Evolutionary conservation across 2,113 vertebrate genomes (phyloP).

Genomic region (Elephantulus edwardii): DNA sequence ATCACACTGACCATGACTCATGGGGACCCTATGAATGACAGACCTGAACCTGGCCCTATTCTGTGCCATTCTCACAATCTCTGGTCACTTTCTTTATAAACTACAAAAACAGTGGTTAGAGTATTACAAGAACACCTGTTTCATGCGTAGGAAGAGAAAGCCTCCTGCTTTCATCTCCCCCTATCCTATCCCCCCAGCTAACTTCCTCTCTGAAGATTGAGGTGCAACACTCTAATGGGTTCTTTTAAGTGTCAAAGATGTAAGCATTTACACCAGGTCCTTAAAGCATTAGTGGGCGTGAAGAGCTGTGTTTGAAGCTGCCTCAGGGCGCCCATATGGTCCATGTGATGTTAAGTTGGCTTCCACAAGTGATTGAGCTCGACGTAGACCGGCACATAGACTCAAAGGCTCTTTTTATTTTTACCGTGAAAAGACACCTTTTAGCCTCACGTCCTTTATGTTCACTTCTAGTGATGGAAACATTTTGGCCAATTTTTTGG

Average conservation of each 20-base stretch:
- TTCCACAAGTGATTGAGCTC: not conserved
- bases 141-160: not conserved
- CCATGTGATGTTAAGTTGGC: not conserved
- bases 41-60: too few relatives aligned
- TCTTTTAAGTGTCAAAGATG: not conserved
- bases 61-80: too few relatives aligned
- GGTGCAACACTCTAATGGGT: not conserved
- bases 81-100: not conserved
- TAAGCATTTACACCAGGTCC: not conserved
- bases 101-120: not conserved
- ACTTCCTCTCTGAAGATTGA: not conserved
- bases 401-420: not conserved
- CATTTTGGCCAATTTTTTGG: conserved; percentile 43
- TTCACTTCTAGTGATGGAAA: conserved; percentile 17
- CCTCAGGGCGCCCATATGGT: not conserved
- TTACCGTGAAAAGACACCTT: not conserved
- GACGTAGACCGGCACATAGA: not conserved
- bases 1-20: too few relatives aligned
- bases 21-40: too few relatives aligned
- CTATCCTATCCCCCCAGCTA: too few relatives aligned
- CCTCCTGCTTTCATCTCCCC: not conserved
- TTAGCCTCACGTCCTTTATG: not conserved
- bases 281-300: not conserved
- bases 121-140: not conserved
- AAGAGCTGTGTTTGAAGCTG: not conserved